phyloP scores from a whole-genome alignment of 2,797 vertebrate genomes.

The Pangasius djambal region DNA sequence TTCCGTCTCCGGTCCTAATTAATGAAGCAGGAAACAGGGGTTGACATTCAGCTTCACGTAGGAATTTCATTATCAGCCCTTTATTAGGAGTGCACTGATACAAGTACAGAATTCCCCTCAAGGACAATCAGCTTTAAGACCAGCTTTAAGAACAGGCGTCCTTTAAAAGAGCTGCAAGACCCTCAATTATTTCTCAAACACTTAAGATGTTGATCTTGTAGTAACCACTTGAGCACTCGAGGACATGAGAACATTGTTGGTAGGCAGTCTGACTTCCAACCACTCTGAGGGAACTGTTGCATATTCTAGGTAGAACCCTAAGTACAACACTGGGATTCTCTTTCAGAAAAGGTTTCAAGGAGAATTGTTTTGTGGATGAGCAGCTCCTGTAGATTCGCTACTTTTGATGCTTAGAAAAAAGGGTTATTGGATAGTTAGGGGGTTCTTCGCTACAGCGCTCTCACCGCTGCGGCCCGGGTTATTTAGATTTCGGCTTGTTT shows the following conservation, averaged over 20 bases:
- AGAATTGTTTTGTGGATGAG: neutral
- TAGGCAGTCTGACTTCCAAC: neutral
- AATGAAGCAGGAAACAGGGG: conserved; percentile 59
- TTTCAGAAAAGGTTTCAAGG: neutral
- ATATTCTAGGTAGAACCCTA: neutral
- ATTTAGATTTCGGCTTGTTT: neutral
- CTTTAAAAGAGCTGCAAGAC: conserved; percentile 38
- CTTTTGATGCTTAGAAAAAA: no score
- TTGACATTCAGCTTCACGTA: conserved; percentile 58
- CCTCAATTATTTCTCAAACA: conserved; percentile 29
- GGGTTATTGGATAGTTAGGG: no score
- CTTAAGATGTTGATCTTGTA: neutral
- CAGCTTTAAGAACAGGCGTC: conserved; percentile 49
- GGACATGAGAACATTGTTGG: neutral
- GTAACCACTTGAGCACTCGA: neutral
- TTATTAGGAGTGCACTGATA: conserved; percentile 24
- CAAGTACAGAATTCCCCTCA: conserved; percentile 19
- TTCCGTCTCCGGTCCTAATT: conserved; percentile 46
- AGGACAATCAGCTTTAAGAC: conserved; percentile 43
- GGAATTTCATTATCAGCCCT: conserved; percentile 50
- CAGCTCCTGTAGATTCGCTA: neutral
- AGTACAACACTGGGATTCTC: neutral
- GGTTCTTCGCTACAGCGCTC: neutral
- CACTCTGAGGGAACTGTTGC: neutral
- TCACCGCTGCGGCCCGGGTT: no score